Percentiles rank a stretch among this genome's conserved stretches.
phyloP scores from a whole-genome alignment of 1,140 invertebrate genomes.

The Ips nitidus region DNA sequence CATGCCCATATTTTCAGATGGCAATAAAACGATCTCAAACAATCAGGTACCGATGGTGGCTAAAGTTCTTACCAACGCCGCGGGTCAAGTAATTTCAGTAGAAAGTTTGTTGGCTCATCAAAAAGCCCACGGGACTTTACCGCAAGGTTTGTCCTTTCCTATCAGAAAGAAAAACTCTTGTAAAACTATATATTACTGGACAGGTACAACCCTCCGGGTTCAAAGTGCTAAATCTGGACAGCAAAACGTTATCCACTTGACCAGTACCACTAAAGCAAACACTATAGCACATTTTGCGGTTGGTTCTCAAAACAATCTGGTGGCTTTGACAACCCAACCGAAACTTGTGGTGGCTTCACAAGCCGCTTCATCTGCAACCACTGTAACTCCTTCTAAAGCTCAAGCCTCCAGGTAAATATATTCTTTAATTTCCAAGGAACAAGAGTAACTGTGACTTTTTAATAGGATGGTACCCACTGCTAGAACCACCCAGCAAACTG shows the following conservation, averaged over 20 bases:
- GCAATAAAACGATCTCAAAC: conserved; percentile 25
- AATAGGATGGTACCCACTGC: conserved; percentile 38
- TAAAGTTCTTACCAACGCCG: conserved; percentile 61
- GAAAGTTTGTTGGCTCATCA: conserved; percentile 66
- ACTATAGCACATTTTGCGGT: conserved; percentile 53
- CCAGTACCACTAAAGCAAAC: conserved; percentile 44
- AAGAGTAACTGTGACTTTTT: conserved; percentile 6
- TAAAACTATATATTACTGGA: too few relatives aligned
- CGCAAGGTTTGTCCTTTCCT: conserved; percentile 48
- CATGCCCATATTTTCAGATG: conserved; percentile 35
- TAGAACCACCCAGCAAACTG: conserved; percentile 35
- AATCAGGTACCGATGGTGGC: conserved; percentile 54
- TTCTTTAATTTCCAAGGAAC: not conserved
- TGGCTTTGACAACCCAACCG: conserved; percentile 47
- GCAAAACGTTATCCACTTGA: conserved; percentile 52
- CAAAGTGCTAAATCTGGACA: conserved; percentile 53
- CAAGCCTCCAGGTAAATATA: conserved; percentile 24
- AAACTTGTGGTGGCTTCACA: conserved; percentile 46
- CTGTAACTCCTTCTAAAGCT: conserved; percentile 33
- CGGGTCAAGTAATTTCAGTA: conserved; percentile 67
- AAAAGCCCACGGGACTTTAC: conserved; percentile 52
- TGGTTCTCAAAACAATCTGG: conserved; percentile 54
- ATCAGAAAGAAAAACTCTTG: not conserved
- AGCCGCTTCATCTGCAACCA: conserved; percentile 41
- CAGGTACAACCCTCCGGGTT: conserved; percentile 52